These are phyloP conservation scores for Hoplias malabaricus DNA, from an alignment of 2,113 vertebrate species.

Conservation along the genomic window DNA sequence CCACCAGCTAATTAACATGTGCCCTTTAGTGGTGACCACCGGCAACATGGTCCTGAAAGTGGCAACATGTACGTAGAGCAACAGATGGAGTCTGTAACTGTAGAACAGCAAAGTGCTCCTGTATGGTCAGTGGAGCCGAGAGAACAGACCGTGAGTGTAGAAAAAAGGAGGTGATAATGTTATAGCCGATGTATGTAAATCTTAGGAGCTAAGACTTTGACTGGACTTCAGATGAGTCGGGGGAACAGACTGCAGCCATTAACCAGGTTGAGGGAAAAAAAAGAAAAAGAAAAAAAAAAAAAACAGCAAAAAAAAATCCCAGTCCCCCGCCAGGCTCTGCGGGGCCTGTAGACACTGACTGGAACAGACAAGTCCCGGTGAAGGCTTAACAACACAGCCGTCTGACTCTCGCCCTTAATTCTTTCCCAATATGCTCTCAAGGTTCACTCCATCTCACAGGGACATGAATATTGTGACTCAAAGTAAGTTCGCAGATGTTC, in stretches of 20 bases:
- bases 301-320: conserved; percentile 21
- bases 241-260: neutral
- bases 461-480: conserved; percentile 59
- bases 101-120: too few species aligned
- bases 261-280: neutral
- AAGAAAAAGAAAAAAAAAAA: too few species aligned
- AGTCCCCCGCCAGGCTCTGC: conserved; percentile 66
- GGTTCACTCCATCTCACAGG: conserved; percentile 68
- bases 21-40: too few species aligned
- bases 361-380: conserved; percentile 63
- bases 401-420: conserved; percentile 72
- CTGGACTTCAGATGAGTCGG: neutral
- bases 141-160: too few species aligned
- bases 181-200: too few species aligned
- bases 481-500: conserved; percentile 76
- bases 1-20: too few species aligned
- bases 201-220: too few species aligned
- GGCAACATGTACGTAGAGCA: too few species aligned
- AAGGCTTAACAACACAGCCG: conserved; percentile 70
- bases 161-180: too few species aligned
- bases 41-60: too few species aligned
- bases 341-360: conserved; percentile 60
- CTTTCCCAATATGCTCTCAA: conserved; percentile 74
- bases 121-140: too few species aligned
- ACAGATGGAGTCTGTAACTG: too few species aligned